These are phyloP conservation scores for Stenotaenia linearis DNA, from an alignment of 2,888 invertebrate genomes.

Conservation along the genomic window DNA sequence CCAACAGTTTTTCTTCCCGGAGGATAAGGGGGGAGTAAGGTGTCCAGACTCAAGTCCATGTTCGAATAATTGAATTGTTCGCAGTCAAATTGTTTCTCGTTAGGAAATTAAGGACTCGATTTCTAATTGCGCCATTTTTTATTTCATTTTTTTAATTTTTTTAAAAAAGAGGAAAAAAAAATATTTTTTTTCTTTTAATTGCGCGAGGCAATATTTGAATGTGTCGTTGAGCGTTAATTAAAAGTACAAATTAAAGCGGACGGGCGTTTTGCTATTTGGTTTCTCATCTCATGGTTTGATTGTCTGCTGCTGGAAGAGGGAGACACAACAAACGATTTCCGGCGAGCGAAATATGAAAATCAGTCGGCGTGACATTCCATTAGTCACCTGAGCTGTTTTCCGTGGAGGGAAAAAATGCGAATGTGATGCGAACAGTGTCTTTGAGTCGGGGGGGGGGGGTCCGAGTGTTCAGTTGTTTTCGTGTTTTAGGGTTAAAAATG, in stretches of 20 bases:
- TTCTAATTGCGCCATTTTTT: not conserved
- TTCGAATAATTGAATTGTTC: not conserved
- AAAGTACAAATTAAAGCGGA: not conserved
- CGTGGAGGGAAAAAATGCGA: not conserved
- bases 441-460: no score
- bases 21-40: no score
- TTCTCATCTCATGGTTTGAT: not conserved
- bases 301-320: not conserved
- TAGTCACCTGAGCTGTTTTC: not conserved
- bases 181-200: not conserved
- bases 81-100: not conserved
- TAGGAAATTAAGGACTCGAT: not conserved
- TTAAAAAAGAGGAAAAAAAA: no score
- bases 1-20: no score
- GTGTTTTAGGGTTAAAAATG: no score
- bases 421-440: not conserved
- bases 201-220: not conserved
- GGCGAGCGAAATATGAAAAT: not conserved
- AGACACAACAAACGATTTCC: not conserved
- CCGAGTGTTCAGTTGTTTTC: not conserved
- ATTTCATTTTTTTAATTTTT: no score
- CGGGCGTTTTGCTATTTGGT: not conserved
- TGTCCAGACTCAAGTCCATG: no score
- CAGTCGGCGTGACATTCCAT: conserved; percentile 1
- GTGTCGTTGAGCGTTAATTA: not conserved